These are phyloP conservation scores for Calameuta pallipes DNA, from an alignment of 2,888 invertebrate species.

Conservation along the genomic window DNA sequence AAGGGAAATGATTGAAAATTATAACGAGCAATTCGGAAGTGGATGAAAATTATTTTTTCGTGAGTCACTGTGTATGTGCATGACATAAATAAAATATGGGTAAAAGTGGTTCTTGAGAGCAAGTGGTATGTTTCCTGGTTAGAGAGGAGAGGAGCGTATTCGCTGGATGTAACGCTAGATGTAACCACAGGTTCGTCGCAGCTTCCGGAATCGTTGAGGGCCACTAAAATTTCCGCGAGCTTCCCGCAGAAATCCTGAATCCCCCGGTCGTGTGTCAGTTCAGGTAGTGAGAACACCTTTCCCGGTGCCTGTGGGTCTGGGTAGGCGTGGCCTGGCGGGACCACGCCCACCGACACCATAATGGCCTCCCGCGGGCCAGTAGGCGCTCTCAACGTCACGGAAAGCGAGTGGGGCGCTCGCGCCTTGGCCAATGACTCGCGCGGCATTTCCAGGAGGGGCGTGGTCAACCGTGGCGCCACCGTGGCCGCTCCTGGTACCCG, in stretches of 20 bases:
- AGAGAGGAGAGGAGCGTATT: conserved; percentile 5
- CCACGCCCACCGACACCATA: conserved; percentile 52
- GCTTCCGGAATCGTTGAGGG: conserved; percentile 33
- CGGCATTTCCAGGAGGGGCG: conserved; percentile 37
- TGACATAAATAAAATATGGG: background rate
- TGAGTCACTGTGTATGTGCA: background rate
- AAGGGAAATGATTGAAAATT: background rate
- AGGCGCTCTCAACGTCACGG: conserved; percentile 32
- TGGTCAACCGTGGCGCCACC: conserved; percentile 51
- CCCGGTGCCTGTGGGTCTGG: conserved; percentile 20
- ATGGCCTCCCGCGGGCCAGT: conserved; percentile 56
- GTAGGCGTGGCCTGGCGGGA: conserved; percentile 5
- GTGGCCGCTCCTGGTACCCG: conserved; percentile 47
- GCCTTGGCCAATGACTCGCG: conserved; percentile 44
- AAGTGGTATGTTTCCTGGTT: background rate
- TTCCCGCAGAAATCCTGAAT: conserved; percentile 33
- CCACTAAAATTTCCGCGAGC: conserved; percentile 33
- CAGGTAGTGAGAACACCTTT: conserved; percentile 17
- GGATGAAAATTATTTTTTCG: background rate
- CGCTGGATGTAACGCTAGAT: conserved; percentile 14
- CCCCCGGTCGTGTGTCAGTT: conserved; percentile 35
- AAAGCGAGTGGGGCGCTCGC: conserved; percentile 34
- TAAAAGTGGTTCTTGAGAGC: background rate
- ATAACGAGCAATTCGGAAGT: too few relatives aligned
- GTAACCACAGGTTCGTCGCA: conserved; percentile 28